Percentiles rank a stretch among this genome's conserved stretches.
Evolutionary conservation across 2,113 vertebrate genomes (phyloP).

Genomic region (Heteronetta atricapilla): DNA sequence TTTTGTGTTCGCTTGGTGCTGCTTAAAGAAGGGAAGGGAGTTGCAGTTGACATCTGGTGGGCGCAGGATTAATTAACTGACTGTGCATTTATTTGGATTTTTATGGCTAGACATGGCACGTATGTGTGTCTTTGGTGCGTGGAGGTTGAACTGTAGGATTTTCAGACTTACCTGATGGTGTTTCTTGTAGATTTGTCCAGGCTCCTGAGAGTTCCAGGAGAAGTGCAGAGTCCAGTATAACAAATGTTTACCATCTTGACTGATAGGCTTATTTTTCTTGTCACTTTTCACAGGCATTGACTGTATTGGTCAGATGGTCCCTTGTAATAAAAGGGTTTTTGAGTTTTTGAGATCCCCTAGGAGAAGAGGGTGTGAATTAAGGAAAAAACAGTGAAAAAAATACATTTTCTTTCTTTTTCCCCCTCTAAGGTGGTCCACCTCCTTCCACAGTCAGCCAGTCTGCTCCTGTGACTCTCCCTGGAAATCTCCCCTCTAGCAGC

Average conservation of each 20-base stretch:
- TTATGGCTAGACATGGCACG: not conserved
- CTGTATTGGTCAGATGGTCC: not conserved
- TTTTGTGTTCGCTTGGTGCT: not conserved
- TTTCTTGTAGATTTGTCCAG: not conserved
- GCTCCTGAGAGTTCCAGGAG: not conserved
- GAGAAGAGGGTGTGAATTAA: not conserved
- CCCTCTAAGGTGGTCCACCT: slow-evolving; percentile 84
- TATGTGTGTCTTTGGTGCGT: not conserved
- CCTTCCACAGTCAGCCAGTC: slow-evolving; percentile 89
- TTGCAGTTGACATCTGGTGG: not conserved
- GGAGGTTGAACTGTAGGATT: not conserved
- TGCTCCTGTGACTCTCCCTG: slow-evolving; percentile 83
- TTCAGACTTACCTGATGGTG: not conserved
- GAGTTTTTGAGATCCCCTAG: not conserved
- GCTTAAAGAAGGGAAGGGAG: not conserved
- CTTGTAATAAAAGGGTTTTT: not conserved
- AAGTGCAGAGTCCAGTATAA: not conserved
- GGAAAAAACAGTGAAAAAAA: not conserved
- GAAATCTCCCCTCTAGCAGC: slow-evolving; percentile 91
- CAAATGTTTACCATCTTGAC: not conserved
- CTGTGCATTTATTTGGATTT: not conserved
- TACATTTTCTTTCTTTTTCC: not conserved
- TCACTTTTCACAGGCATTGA: not conserved
- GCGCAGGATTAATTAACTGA: not conserved
- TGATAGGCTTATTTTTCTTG: not conserved